These are phyloP conservation scores for Charina bottae DNA, from an alignment of 2,113 vertebrate genomes.

Conservation along the genomic window DNA sequence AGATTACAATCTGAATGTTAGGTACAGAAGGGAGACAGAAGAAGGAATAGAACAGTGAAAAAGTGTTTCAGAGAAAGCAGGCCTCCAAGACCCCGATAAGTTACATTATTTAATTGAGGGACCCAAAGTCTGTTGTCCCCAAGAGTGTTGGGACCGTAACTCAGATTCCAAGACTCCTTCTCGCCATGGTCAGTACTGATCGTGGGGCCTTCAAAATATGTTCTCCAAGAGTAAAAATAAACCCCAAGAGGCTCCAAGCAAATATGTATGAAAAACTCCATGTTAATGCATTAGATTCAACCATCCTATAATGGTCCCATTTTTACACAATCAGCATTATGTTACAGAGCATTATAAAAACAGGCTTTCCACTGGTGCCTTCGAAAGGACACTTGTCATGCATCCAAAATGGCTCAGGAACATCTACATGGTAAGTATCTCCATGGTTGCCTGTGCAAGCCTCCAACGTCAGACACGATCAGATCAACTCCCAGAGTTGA, in stretches of 20 bases:
- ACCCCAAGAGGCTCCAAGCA: constrained; percentile 65
- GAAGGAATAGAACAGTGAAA: too few relatives aligned
- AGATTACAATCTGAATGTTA: too few relatives aligned
- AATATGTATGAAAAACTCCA: constrained; percentile 75
- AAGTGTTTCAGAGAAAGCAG: too few relatives aligned
- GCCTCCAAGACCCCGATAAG: too few relatives aligned
- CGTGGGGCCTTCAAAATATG: constrained; percentile 68
- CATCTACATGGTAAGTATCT: constrained; percentile 32
- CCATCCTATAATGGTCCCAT: constrained; percentile 69
- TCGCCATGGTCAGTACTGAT: constrained; percentile 39
- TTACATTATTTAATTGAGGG: too few relatives aligned
- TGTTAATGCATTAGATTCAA: constrained; percentile 70
- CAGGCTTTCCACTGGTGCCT: constrained; percentile 51
- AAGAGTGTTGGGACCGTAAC: too few relatives aligned
- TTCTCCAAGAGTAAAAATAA: constrained; percentile 3
- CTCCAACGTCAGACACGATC: constrained; percentile 46
- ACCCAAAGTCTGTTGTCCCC: too few relatives aligned
- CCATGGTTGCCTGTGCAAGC: not conserved
- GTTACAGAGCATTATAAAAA: constrained; percentile 57
- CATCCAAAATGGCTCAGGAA: constrained; percentile 20
- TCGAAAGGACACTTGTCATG: constrained; percentile 16
- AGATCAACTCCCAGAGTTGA: too few relatives aligned
- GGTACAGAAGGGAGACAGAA: too few relatives aligned
- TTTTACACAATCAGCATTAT: constrained; percentile 38
- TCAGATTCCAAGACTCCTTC: not conserved